phyloP scores from a whole-genome alignment of 2,888 invertebrate genomes.

The Aspidiotus destructor region DNA sequence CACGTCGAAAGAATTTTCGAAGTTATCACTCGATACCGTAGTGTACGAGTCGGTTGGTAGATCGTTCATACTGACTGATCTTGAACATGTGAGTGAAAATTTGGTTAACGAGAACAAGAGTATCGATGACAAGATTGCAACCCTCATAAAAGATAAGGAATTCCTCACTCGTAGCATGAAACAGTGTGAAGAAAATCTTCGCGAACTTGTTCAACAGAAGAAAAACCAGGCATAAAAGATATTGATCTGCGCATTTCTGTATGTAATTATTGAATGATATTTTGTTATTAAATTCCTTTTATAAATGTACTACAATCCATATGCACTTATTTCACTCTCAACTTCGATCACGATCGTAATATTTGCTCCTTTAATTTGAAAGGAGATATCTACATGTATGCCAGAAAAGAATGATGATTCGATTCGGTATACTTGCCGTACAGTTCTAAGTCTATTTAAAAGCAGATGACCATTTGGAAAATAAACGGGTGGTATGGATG shows the following conservation, averaged over 20 bases:
- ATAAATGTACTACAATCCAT: too few species aligned
- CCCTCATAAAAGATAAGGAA: conserved; percentile 16
- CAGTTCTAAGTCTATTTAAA: too few species aligned
- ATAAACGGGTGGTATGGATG: too few species aligned
- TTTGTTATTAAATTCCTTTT: too few species aligned
- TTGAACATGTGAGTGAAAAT: conserved; percentile 11
- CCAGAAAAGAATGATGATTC: too few species aligned
- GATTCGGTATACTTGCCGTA: too few species aligned
- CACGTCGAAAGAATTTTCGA: conserved; percentile 13
- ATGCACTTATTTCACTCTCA: too few species aligned
- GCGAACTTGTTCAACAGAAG: conserved; percentile 25
- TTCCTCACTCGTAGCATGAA: conserved; percentile 17
- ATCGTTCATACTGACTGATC: conserved; percentile 24
- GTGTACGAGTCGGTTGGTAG: conserved; percentile 27
- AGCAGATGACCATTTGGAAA: too few species aligned
- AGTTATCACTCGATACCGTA: conserved; percentile 15
- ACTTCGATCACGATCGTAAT: too few species aligned
- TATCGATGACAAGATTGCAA: conserved; percentile 19
- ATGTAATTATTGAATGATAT: too few species aligned
- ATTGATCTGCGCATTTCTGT: not conserved
- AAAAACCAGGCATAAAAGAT: conserved; percentile 1
- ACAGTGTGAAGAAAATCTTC: conserved; percentile 25
- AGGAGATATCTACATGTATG: too few species aligned
- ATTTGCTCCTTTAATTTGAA: too few species aligned
- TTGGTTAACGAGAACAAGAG: conserved; percentile 15